These are phyloP conservation scores for Nemapogon koenigi DNA, from an alignment of 2,888 invertebrate species.

Conservation along the genomic window DNA sequence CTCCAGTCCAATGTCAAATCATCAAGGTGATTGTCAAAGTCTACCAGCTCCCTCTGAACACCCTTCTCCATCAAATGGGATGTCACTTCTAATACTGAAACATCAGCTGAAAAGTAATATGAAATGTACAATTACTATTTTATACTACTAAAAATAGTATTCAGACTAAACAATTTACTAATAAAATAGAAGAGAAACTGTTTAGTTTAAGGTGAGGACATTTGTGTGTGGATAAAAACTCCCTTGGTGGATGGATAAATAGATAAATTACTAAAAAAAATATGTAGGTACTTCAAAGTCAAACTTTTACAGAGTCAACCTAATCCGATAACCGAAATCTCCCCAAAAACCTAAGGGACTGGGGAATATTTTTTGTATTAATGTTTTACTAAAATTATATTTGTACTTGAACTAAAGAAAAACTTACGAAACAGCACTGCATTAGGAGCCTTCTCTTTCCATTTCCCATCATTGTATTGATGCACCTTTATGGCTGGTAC, in stretches of 20 bases:
- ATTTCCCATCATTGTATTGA: constrained; percentile 77
- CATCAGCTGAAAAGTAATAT: constrained; percentile 36
- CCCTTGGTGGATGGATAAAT: too few relatives aligned
- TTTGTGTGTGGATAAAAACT: too few relatives aligned
- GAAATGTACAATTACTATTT: too few relatives aligned
- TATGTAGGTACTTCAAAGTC: too few relatives aligned
- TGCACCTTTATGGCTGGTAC: constrained; percentile 77
- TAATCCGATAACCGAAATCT: too few relatives aligned
- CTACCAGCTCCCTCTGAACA: constrained; percentile 80
- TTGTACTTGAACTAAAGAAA: too few relatives aligned
- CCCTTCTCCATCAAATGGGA: constrained; percentile 75
- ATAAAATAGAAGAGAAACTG: background rate
- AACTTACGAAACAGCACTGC: constrained; percentile 44
- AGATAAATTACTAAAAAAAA: too few relatives aligned
- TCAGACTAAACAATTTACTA: background rate
- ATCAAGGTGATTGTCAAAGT: constrained; percentile 97
- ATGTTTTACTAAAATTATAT: too few relatives aligned
- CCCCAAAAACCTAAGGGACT: too few relatives aligned
- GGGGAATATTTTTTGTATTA: too few relatives aligned
- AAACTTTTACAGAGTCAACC: too few relatives aligned
- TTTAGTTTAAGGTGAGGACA: constrained; percentile 1
- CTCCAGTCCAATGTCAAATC: constrained; percentile 89
- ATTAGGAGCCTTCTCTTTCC: constrained; percentile 62
- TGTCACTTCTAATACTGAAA: constrained; percentile 67
- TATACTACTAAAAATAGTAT: background rate